phyloP scores from a whole-genome alignment of 2,113 vertebrate genomes.

The Condylura cristata region DNA sequence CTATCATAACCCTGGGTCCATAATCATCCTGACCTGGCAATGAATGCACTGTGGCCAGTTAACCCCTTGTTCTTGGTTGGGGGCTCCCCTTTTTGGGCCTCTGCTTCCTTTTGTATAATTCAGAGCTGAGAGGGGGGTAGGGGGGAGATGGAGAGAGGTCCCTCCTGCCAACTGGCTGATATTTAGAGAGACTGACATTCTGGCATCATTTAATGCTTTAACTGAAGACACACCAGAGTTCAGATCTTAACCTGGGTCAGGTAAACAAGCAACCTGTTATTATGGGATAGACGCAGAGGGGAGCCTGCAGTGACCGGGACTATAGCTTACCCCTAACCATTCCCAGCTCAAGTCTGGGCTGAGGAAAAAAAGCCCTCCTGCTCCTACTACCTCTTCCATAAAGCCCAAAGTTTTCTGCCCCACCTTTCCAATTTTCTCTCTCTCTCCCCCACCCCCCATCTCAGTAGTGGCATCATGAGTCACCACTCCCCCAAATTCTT shows the following conservation, averaged over 20 bases:
- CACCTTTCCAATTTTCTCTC: not conserved
- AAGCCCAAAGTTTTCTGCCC: not conserved
- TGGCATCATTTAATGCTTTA: constrained; percentile 26
- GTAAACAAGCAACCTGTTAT: not conserved
- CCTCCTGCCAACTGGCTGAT: not conserved
- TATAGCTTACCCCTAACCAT: not conserved
- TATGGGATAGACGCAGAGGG: not conserved
- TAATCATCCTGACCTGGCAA: not conserved
- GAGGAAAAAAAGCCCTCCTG: not conserved
- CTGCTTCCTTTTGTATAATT: not conserved
- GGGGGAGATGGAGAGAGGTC: not conserved
- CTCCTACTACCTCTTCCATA: not conserved
- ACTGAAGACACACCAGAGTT: not conserved
- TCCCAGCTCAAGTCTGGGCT: not conserved
- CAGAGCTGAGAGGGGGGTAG: not conserved
- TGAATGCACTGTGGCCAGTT: not conserved
- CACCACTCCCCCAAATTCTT: not conserved
- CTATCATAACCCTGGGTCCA: not conserved
- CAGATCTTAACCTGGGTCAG: not conserved
- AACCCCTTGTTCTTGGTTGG: not conserved
- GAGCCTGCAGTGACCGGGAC: not conserved
- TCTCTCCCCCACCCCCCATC: no score
- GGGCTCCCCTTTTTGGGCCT: not conserved
- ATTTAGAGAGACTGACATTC: constrained; percentile 27
- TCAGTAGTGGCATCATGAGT: not conserved